Evolutionary conservation across 2,797 vertebrate genomes (phyloP).

Genomic region (Eospalax fontanierii): DNA sequence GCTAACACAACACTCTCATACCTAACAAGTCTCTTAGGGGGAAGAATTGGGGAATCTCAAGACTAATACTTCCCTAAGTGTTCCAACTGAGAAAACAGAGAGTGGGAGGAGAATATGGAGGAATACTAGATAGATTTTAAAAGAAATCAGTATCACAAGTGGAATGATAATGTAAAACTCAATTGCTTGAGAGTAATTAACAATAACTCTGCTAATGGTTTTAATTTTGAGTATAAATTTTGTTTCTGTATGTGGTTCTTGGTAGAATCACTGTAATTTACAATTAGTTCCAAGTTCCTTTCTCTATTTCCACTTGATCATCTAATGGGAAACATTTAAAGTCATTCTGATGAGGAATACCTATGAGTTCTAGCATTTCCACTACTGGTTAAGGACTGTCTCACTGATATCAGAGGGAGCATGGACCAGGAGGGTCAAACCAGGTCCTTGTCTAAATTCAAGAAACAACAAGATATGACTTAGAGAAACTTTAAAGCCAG

Average conservation of each 20-base stretch:
- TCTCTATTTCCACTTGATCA: not conserved
- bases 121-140: not conserved
- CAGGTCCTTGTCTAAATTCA: not conserved
- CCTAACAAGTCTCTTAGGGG: not conserved
- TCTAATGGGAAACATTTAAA: not conserved
- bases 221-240: constrained; percentile 36
- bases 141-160: not conserved
- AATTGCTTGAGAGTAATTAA: not conserved
- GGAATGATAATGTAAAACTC: not conserved
- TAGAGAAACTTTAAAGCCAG: not conserved
- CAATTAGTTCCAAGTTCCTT: not conserved
- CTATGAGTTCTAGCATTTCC: not conserved
- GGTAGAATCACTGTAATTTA: not conserved
- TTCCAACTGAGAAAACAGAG: constrained; percentile 24
- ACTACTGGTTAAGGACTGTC: not conserved
- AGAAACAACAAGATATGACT: not conserved
- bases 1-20: not conserved
- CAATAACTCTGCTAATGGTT: not conserved
- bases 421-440: not conserved
- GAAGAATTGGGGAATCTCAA: not conserved
- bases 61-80: not conserved
- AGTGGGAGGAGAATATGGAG: too few species aligned
- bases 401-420: not conserved
- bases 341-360: not conserved
- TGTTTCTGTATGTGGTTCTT: not conserved